Evolutionary conservation across 1,140 invertebrate species (phyloP), one percentile per base, ranked within the genome.

Genomic region (Drosophila yakuba): DNA sequence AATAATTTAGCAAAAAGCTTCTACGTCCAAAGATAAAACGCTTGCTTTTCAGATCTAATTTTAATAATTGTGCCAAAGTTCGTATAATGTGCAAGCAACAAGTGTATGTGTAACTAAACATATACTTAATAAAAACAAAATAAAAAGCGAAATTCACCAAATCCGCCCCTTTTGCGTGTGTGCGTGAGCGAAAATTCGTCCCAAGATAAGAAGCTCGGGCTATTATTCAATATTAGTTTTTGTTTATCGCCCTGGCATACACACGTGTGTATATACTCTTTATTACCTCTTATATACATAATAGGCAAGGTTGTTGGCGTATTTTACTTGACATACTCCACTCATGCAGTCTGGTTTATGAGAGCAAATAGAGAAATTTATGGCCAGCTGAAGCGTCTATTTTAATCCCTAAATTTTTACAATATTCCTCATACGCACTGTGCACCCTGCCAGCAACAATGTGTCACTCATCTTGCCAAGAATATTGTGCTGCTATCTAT

Each of bases 221-320:
- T 74, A 72, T 86, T 86, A 88, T 82, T 88, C 74, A 86, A 88
- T 88, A 86, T 86, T 86, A 77, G 73, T 79, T 86, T 82, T 88
- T 59, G 44, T 69, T 77, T 77, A 77, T 76, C 73, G 38, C 62
- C 32, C 25, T 41, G 67, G 23, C 54, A 71, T 44, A 71, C 68
- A 50, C 25, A 55, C n/a, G 17, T 17, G 20, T 47, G 14, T 45
- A 15, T 36, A n/a, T 62, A 32, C 39, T 15, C 3, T 56, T 12
- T 51, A 66, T 25, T 56, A 48, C 43, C 51, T 43, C 55, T 48
- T 48, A 74, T 73, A 62, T 75, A 50, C 59, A 45, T 45, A 36
- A 54, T 38, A 51, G 43, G 55, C 61, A 67, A 71, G 51, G 68
- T n/a, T 71, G 38, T 50, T 41, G 17, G 4, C 51, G 11, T 64